A percentile compares a stretch with the other conserved stretches of the same genome.
Conservation (phyloP, 2,888 invertebrate species). For the Trilocha varians region DNA sequence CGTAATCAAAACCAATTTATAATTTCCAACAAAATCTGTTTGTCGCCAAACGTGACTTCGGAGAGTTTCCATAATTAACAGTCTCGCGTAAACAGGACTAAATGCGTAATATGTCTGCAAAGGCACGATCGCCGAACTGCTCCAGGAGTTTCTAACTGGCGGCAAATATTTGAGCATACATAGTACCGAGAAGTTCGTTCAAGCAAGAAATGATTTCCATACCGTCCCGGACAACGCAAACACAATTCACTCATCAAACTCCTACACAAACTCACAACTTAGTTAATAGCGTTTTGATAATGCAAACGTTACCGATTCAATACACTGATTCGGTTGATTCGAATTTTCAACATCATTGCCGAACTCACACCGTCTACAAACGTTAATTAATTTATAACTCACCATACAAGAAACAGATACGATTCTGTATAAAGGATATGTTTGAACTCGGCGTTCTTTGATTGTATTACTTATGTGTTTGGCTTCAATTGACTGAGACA, state of each 20-base stretch:
- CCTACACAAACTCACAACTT: slow-evolving; percentile 61
- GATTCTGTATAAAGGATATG: not conserved
- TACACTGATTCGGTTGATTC: slow-evolving; percentile 33
- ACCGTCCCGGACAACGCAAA: slow-evolving; percentile 53
- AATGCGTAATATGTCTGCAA: slow-evolving; percentile 42
- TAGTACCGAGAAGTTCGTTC: slow-evolving; percentile 52
- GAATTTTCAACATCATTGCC: slow-evolving; percentile 17
- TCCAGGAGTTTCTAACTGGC: slow-evolving; percentile 43
- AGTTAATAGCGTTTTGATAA: slow-evolving; percentile 60
- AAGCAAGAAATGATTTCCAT: slow-evolving; percentile 68
- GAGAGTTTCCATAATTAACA: slow-evolving; percentile 34
- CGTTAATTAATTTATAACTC: slow-evolving; percentile 4
- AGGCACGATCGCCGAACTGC: slow-evolving; percentile 49
- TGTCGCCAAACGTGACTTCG: not conserved
- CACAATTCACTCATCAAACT: slow-evolving; percentile 62
- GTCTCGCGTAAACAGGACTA: slow-evolving; percentile 31
- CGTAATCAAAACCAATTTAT: too few species aligned
- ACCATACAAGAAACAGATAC: slow-evolving; percentile 5
- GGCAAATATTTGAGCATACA: slow-evolving; percentile 62
- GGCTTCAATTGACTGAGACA: not conserved
- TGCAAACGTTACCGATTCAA: slow-evolving; percentile 35
- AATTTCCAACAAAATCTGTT: too few species aligned
- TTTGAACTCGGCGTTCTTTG: not conserved
- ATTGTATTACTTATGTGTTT: not conserved
- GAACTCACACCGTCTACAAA: slow-evolving; percentile 3